A percentile compares a stretch with the other conserved stretches of the same genome.
phyloP scores from a whole-genome alignment of 2,888 invertebrate species.

The Lasioglossum oenotherae region DNA sequence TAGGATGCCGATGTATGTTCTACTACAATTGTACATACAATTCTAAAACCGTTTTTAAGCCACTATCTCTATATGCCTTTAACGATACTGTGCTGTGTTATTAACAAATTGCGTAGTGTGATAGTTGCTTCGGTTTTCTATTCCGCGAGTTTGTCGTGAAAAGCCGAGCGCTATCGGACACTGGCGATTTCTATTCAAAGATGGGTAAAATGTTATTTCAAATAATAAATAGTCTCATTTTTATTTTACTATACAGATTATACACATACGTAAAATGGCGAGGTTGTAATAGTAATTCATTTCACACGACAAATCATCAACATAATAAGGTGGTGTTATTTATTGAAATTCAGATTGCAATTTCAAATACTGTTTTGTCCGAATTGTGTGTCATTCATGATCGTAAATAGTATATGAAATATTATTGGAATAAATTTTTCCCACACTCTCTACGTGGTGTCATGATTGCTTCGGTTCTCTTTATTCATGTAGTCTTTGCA shows the following conservation, averaged over 20 bases:
- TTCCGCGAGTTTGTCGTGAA: not conserved
- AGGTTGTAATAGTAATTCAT: not conserved
- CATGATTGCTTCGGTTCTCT: not conserved
- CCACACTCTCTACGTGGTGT: not conserved
- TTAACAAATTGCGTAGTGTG: slow-evolving; percentile 30
- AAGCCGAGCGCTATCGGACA: not conserved
- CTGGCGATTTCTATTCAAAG: not conserved
- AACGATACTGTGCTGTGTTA: slow-evolving; percentile 46
- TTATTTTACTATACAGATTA: slow-evolving; percentile 5
- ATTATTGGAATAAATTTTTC: slow-evolving; percentile 4
- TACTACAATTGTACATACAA: slow-evolving; percentile 58
- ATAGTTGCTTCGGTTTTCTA: not conserved
- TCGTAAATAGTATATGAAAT: not conserved
- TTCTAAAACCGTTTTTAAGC: slow-evolving; percentile 55
- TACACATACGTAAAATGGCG: not conserved
- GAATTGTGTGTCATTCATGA: not conserved
- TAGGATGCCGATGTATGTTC: slow-evolving; percentile 53
- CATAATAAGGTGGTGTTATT: not conserved
- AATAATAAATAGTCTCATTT: not conserved
- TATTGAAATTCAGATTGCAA: not conserved
- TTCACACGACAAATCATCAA: not conserved
- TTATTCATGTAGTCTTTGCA: slow-evolving; percentile 28
- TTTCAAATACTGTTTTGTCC: not conserved
- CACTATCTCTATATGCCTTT: slow-evolving; percentile 50
- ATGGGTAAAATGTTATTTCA: not conserved